These are phyloP conservation scores for Malacoraja senta DNA, from an alignment of 2,797 vertebrate species.

Conservation along the genomic window DNA sequence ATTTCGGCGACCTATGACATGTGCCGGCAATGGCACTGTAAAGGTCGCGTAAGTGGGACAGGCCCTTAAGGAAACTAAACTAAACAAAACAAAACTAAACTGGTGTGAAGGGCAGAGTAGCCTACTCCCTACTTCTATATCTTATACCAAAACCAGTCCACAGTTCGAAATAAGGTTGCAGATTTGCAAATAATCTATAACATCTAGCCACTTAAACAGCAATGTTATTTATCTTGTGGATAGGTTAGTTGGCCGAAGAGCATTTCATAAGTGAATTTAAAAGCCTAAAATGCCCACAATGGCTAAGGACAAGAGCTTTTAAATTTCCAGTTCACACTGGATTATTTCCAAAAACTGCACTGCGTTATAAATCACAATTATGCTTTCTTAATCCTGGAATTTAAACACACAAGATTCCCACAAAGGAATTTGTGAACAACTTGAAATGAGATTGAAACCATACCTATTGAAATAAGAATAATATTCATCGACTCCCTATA, in stretches of 20 bases:
- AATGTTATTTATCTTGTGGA: not conserved
- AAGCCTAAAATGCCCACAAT: not conserved
- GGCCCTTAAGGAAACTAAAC: no score
- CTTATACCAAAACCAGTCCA: not conserved
- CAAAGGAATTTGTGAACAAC: conserved; percentile 21
- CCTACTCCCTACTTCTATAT: no score
- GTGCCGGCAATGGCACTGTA: no score
- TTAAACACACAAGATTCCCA: not conserved
- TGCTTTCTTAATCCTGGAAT: conserved; percentile 23
- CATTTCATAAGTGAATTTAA: conserved; percentile 16
- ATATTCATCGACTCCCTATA: not conserved
- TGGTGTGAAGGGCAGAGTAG: no score
- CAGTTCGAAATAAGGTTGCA: not conserved
- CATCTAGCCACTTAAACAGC: not conserved
- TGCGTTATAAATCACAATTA: not conserved
- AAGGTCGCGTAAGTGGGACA: no score
- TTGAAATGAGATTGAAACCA: not conserved
- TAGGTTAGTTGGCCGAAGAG: not conserved
- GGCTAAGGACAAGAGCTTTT: not conserved
- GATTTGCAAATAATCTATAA: not conserved
- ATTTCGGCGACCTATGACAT: no score
- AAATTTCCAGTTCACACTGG: not conserved
- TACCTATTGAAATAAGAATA: conserved; percentile 3
- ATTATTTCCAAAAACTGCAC: not conserved
- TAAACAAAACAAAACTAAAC: not conserved